Conservation (phyloP, 1,140 invertebrate species). For the Lepidurus arcticus region DNA sequence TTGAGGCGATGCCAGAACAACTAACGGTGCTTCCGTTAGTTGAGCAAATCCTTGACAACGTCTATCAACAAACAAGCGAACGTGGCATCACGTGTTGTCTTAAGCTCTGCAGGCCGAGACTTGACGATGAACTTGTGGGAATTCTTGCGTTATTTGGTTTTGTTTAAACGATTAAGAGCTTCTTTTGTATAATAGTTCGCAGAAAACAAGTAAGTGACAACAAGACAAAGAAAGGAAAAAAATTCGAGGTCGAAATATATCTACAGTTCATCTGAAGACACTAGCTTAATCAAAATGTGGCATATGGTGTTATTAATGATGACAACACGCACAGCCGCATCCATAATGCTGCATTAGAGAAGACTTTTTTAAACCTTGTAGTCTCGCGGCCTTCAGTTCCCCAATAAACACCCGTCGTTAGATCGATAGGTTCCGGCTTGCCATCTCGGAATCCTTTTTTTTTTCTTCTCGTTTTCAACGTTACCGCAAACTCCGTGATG, state of each 20-base stretch:
- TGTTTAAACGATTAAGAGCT: too few relatives aligned
- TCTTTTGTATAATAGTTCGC: too few relatives aligned
- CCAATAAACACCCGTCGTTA: neutral
- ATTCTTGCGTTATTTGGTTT: too few relatives aligned
- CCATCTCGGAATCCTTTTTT: neutral
- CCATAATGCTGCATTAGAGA: neutral
- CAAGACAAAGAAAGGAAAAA: too few relatives aligned
- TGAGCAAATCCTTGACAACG: neutral
- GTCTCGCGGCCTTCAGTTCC: neutral
- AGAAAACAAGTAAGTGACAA: too few relatives aligned
- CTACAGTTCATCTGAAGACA: too few relatives aligned
- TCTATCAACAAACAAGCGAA: neutral
- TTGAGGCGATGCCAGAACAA: neutral
- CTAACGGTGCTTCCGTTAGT: neutral
- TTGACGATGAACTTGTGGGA: neutral
- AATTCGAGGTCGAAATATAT: too few relatives aligned
- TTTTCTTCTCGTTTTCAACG: neutral
- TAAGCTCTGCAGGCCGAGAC: neutral
- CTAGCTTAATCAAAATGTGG: too few relatives aligned
- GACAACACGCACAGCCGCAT: neutral
- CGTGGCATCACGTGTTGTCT: neutral
- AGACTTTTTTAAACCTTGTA: neutral
- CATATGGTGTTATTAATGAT: neutral
- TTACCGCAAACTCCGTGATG: neutral
- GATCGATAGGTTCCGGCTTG: neutral